Evolutionary conservation across 2,113 vertebrate species (phyloP).

Genomic region (Pampusana beccarii): DNA sequence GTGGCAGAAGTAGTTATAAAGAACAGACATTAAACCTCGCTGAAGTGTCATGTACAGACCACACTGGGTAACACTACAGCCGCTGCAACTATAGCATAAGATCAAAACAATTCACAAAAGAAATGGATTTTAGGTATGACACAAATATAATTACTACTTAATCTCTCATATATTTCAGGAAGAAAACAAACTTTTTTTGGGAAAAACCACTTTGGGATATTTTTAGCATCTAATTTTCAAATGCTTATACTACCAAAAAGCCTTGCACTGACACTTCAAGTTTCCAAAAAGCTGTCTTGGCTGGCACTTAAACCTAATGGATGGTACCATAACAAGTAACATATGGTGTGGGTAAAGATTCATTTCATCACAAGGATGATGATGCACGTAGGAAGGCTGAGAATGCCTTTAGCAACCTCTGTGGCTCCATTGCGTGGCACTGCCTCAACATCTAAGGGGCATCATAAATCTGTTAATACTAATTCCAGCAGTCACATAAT

Average conservation of each 20-base stretch:
- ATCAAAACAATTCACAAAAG: background rate
- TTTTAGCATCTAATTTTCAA: background rate
- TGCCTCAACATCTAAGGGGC: background rate
- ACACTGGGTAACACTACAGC: background rate
- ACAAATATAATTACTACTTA: background rate
- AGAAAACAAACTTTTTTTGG: rapidly evolving
- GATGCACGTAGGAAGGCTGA: background rate
- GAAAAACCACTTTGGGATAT: background rate
- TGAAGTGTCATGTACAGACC: background rate
- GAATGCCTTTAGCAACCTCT: background rate
- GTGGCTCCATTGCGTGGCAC: background rate
- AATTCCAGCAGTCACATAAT: slow-evolving; percentile 12
- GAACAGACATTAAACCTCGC: background rate
- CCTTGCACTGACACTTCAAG: background rate
- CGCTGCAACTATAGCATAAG: background rate
- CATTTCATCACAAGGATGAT: background rate
- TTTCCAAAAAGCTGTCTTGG: background rate
- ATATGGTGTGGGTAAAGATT: background rate
- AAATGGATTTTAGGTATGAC: background rate
- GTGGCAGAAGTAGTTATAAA: background rate
- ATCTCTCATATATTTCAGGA: background rate
- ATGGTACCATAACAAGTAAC: background rate
- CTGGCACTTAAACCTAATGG: background rate
- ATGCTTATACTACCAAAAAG: background rate
- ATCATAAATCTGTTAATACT: background rate